Evolutionary conservation across 2,797 vertebrate species (phyloP), one percentile per base, ranked within the genome.

Genomic region (Coregonus suidteri): DNA sequence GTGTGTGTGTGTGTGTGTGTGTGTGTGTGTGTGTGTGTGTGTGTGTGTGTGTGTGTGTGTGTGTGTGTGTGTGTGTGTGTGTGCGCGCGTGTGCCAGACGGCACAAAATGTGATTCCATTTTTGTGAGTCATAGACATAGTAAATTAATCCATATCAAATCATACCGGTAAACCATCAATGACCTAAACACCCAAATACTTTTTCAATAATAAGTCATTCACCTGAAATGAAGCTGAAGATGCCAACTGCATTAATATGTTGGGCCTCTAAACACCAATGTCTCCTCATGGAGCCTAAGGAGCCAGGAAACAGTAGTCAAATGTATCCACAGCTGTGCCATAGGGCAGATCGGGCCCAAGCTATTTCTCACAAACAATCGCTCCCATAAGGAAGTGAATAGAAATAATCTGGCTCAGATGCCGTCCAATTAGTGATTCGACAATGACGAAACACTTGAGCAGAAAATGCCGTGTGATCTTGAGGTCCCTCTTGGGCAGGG

Each of bases 311-410:
- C 67, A 71, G 30, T 53, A 73, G 13, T 81, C 77, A 76, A 47
- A 77, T 67, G 75, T 71, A 51, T 79, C 80, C 75, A 16, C 79
- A 84, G 79, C 82, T 85, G 86, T 70, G 66, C 35, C 68, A 59
- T 35, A 13, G 7, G 35, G 31, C 52, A 59, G 18, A 20, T 16
- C 68, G 7, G 41, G 41, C 41, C 41, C 41, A 47, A 13, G 9
- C 41, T 25, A 56, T 51, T 73, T 31, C 78, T 76, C 75, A 65
- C 74, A 68, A 81, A 80, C 79, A 77, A 80, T 79, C 75, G 70
- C 54, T 74, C 72, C 30, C 65, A 75, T 73, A 81, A 76, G 77
- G 62, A 75, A 65, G 71, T 76, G 37, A 85, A 78, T 77, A 71
- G 78, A 78, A 77, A 82, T 80, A 56, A 68, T 78, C 77, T 47